A percentile compares a stretch with the other conserved stretches of the same genome.
These are phyloP conservation scores for Lacerta bilineata DNA, from an alignment of 2,797 vertebrate genomes.

Conservation along the genomic window DNA sequence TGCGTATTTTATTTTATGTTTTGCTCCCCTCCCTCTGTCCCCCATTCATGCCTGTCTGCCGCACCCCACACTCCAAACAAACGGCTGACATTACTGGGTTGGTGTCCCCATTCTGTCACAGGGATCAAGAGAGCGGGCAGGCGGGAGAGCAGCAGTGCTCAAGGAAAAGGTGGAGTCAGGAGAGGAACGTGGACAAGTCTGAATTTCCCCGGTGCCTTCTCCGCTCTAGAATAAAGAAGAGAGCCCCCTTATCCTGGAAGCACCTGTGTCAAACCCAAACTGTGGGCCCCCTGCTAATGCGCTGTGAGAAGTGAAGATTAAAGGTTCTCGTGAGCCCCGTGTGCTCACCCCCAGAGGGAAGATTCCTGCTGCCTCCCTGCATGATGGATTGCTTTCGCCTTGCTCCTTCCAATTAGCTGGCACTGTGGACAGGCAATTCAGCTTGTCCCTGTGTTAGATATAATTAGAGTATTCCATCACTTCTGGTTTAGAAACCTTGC, in stretches of 20 bases:
- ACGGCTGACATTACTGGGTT: slow-evolving; percentile 67
- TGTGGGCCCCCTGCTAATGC: neutral
- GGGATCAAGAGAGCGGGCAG: slow-evolving; percentile 24
- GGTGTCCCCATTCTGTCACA: slow-evolving; percentile 77
- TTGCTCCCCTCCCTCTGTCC: slow-evolving; percentile 46
- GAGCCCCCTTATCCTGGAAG: neutral
- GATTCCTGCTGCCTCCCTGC: neutral
- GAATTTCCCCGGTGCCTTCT: neutral
- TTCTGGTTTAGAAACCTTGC: neutral
- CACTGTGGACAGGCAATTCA: neutral
- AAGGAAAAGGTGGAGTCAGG: neutral
- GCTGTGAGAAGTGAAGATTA: neutral
- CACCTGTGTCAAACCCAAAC: neutral
- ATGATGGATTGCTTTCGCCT: neutral
- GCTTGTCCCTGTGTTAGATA: neutral
- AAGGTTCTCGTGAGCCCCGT: neutral
- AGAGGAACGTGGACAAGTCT: neutral
- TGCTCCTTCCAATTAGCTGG: slow-evolving; percentile 1
- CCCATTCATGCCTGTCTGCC: slow-evolving; percentile 66
- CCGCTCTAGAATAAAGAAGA: neutral
- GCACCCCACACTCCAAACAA: slow-evolving; percentile 60
- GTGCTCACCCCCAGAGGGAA: neutral
- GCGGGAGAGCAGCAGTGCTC: slow-evolving; percentile 20
- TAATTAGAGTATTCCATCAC: neutral
- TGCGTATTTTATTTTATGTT: slow-evolving; percentile 2